A percentile compares a stretch with the other conserved stretches of the same genome.
phyloP scores from a whole-genome alignment of 2,888 invertebrate genomes.

The Agonopterix alstromeriana region DNA sequence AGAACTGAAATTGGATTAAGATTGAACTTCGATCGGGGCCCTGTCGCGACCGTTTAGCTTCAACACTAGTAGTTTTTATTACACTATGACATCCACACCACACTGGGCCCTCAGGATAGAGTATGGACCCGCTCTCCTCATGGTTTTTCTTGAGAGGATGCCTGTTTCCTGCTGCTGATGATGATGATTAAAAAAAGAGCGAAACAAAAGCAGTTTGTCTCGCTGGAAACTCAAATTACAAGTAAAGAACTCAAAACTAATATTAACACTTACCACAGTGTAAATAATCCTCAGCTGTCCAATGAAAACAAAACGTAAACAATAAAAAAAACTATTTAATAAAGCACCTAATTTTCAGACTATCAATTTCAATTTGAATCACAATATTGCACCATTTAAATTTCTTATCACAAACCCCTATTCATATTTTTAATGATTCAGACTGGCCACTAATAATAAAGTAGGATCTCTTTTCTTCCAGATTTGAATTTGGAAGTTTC shows the following conservation, averaged over 20 bases:
- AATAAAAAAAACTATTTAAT: constrained; percentile 17
- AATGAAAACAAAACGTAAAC: background rate
- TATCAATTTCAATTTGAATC: constrained; percentile 21
- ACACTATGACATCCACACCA: too few species aligned
- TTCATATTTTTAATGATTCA: background rate
- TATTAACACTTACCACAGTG: background rate
- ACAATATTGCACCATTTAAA: constrained; percentile 26
- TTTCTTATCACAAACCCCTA: background rate
- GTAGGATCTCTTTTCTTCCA: constrained; percentile 1
- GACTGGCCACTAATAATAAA: constrained; percentile 3
- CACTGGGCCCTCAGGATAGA: too few species aligned
- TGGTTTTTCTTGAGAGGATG: too few species aligned
- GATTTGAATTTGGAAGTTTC: constrained; percentile 19
- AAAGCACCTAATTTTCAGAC: constrained; percentile 51
- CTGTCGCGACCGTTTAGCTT: too few species aligned
- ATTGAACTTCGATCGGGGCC: too few species aligned
- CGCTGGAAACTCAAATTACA: background rate
- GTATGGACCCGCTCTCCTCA: too few species aligned
- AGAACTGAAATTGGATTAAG: too few species aligned
- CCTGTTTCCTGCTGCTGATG: too few species aligned
- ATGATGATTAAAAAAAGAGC: too few species aligned
- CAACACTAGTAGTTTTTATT: too few species aligned
- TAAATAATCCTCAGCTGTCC: background rate
- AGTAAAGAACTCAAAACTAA: background rate
- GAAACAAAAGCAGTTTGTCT: too few species aligned